These are phyloP conservation scores for Platorchestia sp. DNA, from an alignment of 1,140 invertebrate genomes.

Conservation along the genomic window DNA sequence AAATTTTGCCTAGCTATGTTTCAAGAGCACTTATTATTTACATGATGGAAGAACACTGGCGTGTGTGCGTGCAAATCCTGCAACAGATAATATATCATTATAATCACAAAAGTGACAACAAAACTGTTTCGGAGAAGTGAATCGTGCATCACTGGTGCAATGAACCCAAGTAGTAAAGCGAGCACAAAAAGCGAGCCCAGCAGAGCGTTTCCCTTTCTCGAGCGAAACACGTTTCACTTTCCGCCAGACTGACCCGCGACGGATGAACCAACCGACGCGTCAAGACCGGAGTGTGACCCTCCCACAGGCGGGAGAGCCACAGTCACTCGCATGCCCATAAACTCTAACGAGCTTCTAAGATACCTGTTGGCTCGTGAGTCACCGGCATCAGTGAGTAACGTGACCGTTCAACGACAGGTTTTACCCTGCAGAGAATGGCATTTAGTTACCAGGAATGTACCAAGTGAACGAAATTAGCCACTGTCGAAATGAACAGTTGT, in stretches of 20 bases:
- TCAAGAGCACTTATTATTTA: neutral
- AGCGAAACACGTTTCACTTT: neutral
- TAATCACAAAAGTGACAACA: neutral
- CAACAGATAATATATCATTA: too few relatives aligned
- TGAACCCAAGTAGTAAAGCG: neutral
- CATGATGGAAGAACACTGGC: too few relatives aligned
- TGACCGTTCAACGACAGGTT: neutral
- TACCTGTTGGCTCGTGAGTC: neutral
- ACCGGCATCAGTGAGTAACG: neutral
- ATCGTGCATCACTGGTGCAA: neutral
- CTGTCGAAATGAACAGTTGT: too few relatives aligned
- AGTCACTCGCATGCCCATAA: neutral
- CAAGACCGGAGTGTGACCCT: neutral
- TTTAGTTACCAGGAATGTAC: too few relatives aligned
- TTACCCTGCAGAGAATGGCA: neutral
- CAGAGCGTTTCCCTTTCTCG: neutral
- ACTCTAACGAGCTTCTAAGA: neutral
- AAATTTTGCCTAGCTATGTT: too few relatives aligned
- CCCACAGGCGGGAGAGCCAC: neutral
- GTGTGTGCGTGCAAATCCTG: too few relatives aligned
- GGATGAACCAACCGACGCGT: neutral
- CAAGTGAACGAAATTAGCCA: too few relatives aligned
- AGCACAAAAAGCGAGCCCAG: neutral
- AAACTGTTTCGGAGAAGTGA: neutral
- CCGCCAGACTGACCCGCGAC: neutral